Evolutionary conservation across 2,888 invertebrate genomes (phyloP).

Genomic region (Trichopoda pennipes): DNA sequence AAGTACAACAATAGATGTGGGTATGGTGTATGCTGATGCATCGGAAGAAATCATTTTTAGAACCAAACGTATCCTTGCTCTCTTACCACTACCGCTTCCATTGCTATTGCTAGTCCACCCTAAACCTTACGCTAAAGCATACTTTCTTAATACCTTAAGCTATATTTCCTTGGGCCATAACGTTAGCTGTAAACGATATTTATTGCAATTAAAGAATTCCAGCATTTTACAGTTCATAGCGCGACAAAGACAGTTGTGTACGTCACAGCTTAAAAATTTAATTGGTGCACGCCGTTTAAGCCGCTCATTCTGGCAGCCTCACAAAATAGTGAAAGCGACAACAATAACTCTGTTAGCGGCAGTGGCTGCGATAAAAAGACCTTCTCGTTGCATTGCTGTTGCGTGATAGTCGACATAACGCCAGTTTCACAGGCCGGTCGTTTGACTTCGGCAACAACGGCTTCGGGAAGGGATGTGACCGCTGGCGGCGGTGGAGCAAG

Average conservation of each 20-base stretch:
- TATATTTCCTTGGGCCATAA: too few species aligned
- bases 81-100: constrained; percentile 45
- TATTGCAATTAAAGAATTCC: background rate
- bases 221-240: background rate
- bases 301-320: constrained; percentile 81
- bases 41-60: constrained; percentile 46
- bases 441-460: constrained; percentile 81
- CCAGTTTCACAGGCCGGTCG: constrained; percentile 81
- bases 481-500: constrained; percentile 76
- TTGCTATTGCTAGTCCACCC: constrained; percentile 37
- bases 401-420: constrained; percentile 82
- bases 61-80: constrained; percentile 51
- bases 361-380: constrained; percentile 80
- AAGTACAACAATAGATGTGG: constrained; percentile 57
- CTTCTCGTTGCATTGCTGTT: constrained; percentile 82
- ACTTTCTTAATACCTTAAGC: background rate
- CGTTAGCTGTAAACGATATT: background rate
- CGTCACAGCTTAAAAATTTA: constrained; percentile 52
- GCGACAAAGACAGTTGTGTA: constrained; percentile 12
- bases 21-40: constrained; percentile 68
- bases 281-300: constrained; percentile 68
- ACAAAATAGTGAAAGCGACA: constrained; percentile 80
- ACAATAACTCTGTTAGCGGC: constrained; percentile 78
- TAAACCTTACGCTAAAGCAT: background rate
- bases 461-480: constrained; percentile 81